Conservation (phyloP, 2,888 invertebrate species). For the Xanthia icteritia region DNA sequence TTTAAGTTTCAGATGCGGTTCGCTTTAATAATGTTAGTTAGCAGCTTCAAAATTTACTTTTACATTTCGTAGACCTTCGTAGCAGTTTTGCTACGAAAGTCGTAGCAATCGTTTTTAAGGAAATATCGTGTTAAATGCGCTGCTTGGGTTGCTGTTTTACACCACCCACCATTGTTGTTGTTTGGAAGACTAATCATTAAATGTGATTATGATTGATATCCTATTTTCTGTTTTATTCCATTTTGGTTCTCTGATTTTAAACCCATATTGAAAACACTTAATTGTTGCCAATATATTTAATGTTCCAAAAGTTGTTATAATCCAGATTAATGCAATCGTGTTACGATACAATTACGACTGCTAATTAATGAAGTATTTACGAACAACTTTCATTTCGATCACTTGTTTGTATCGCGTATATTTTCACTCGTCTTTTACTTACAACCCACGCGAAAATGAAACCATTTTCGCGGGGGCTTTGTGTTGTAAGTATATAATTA, state of each 20-base stretch:
- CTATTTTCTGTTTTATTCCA: background rate
- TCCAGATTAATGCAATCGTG: conserved; percentile 39
- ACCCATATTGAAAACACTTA: background rate
- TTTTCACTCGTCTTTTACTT: conserved; percentile 22
- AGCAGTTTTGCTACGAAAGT: conserved; percentile 29
- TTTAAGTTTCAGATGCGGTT: conserved; percentile 60
- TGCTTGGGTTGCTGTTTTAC: background rate
- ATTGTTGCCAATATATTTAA: conserved; percentile 6
- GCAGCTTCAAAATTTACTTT: conserved; percentile 30
- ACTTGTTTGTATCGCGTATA: conserved; percentile 38
- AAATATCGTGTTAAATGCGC: background rate
- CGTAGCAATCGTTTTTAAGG: conserved; percentile 26
- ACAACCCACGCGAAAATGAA: too few species aligned
- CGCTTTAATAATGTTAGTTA: conserved; percentile 48
- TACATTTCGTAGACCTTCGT: conserved; percentile 50
- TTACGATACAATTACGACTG: conserved; percentile 56
- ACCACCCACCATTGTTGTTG: background rate
- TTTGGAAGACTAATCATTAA: background rate
- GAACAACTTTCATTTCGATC: conserved; percentile 48
- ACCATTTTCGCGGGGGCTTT: background rate
- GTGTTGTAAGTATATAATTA: conserved; percentile 31
- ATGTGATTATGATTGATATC: too few species aligned
- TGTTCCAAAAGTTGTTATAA: conserved; percentile 32
- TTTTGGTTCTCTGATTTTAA: background rate
- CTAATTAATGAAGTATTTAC: conserved; percentile 56